Percentiles rank a stretch among this genome's conserved stretches.
Evolutionary conservation across 1,140 invertebrate genomes (phyloP).

Genomic region (Drosophila baimaii): DNA sequence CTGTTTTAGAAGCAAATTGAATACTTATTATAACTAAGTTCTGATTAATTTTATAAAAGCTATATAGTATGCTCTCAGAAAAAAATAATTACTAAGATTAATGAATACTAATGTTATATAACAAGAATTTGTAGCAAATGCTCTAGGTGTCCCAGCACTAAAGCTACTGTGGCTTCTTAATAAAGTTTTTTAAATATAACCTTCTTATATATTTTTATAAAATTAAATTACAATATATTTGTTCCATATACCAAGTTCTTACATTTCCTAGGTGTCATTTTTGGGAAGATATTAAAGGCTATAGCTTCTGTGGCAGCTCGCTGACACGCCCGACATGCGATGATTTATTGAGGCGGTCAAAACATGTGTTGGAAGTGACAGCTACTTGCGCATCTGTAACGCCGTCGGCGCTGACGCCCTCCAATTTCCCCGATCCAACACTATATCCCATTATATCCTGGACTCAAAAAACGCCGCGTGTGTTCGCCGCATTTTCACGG

Average conservation of each 20-base stretch:
- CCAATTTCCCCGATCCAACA: conserved; percentile 14
- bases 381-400: conserved; percentile 83
- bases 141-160: no score
- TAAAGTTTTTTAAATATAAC: neutral
- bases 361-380: conserved; percentile 84
- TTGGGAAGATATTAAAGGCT: neutral
- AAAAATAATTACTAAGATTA: no score
- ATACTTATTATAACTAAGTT: neutral
- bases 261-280: conserved; percentile 3
- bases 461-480: conserved; percentile 64
- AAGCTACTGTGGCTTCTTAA: no score
- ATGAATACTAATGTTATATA: no score
- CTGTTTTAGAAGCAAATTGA: neutral
- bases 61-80: no score
- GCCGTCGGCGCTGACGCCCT: conserved; percentile 71
- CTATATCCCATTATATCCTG: conserved; percentile 17
- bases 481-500: conserved; percentile 69
- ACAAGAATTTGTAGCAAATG: no score
- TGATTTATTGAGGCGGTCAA: conserved; percentile 84
- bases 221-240: no score
- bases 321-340: conserved; percentile 75
- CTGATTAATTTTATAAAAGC: no score
- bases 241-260: neutral
- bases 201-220: no score
- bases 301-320: conserved; percentile 28